A percentile compares a stretch with the other conserved stretches of the same genome.
Evolutionary conservation across 2,888 invertebrate genomes (phyloP).

Genomic region (Chrysopilus asiliformis): DNA sequence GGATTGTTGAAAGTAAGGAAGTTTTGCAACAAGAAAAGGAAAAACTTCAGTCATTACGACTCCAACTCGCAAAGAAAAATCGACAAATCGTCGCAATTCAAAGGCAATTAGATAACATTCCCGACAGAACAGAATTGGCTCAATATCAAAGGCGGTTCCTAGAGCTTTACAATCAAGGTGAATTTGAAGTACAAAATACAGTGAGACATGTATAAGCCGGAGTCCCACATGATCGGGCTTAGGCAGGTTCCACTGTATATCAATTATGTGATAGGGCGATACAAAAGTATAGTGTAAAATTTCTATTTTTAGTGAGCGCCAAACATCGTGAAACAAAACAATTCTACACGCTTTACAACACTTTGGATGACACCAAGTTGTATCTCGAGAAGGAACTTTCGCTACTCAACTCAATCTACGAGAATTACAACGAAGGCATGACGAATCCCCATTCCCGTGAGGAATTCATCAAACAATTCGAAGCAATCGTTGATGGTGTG

Average conservation of each 20-base stretch:
- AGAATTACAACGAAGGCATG: constrained; percentile 81
- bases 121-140: constrained; percentile 80
- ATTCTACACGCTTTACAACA: constrained; percentile 92
- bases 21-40: constrained; percentile 50
- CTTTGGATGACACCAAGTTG: constrained; percentile 82
- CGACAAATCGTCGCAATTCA: constrained; percentile 67
- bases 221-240: no score
- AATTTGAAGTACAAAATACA: no score
- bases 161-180: constrained; percentile 89
- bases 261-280: no score
- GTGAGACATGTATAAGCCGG: no score
- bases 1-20: constrained; percentile 40
- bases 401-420: constrained; percentile 75
- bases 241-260: no score
- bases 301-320: constrained; percentile 68
- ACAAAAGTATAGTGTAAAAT: no score
- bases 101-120: constrained; percentile 82
- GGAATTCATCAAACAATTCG: constrained; percentile 82
- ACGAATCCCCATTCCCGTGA: constrained; percentile 63
- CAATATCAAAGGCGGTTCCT: constrained; percentile 94
- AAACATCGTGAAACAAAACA: constrained; percentile 96
- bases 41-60: constrained; percentile 45
- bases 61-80: constrained; percentile 65
- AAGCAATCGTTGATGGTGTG: constrained; percentile 80
- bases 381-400: constrained; percentile 87